Percentiles rank a stretch among this genome's conserved stretches.
These are phyloP conservation scores for Pyrgus malvae DNA, from an alignment of 2,888 invertebrate genomes.

Conservation along the genomic window DNA sequence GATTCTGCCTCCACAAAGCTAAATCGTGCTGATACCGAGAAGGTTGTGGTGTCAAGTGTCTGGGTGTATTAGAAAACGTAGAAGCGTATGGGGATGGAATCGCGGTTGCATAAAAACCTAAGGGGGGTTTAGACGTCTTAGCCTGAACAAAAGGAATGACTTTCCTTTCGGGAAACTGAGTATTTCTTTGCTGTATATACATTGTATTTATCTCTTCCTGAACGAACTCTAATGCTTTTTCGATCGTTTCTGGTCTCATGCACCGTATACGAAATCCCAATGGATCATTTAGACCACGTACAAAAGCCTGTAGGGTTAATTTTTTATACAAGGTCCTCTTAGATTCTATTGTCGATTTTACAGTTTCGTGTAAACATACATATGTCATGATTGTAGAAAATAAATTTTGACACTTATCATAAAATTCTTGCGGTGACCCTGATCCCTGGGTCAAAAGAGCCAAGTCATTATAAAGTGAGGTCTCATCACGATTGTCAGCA, in stretches of 20 bases:
- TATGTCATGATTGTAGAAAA: constrained; percentile 22
- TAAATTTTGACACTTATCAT: constrained; percentile 21
- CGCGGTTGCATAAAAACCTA: neutral
- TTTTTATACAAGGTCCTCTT: constrained; percentile 26
- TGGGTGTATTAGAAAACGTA: neutral
- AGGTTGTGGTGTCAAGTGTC: neutral
- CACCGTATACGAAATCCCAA: constrained; percentile 30
- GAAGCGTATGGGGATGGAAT: too few species aligned
- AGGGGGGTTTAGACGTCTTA: neutral
- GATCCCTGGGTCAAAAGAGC: constrained; percentile 23
- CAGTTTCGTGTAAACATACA: constrained; percentile 5
- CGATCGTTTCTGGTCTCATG: constrained; percentile 29
- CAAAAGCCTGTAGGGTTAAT: constrained; percentile 31
- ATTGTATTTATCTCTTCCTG: constrained; percentile 4
- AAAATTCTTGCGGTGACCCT: constrained; percentile 25
- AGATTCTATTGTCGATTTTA: constrained; percentile 4
- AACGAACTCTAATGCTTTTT: constrained; percentile 20
- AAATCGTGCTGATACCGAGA: neutral
- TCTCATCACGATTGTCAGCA: constrained; percentile 26
- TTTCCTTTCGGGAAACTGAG: neutral
- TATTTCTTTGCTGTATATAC: neutral
- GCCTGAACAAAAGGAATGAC: neutral
- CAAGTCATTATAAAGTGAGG: constrained; percentile 26
- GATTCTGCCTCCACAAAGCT: neutral
- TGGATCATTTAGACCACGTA: constrained; percentile 32